These are phyloP conservation scores for Zosterops borbonicus DNA, from an alignment of 2,113 vertebrate genomes.

Conservation along the genomic window DNA sequence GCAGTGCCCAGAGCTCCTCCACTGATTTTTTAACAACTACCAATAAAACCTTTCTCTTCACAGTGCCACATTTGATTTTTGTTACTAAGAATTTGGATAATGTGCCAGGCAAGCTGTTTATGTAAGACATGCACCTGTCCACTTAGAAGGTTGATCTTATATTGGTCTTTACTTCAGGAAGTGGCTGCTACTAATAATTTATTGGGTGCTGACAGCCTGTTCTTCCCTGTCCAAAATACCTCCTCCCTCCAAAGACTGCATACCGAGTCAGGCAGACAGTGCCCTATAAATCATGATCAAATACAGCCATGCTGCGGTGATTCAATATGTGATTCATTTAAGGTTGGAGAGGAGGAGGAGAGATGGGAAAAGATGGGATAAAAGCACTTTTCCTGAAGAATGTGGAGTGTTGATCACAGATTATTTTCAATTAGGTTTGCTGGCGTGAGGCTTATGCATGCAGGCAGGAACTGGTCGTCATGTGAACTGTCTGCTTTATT, in stretches of 20 bases:
- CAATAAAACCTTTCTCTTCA: neutral
- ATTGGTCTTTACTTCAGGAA: conserved; percentile 2
- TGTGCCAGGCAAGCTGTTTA: neutral
- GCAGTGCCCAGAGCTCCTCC: neutral
- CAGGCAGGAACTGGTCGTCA: conserved; percentile 65
- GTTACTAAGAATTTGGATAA: neutral
- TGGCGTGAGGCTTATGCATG: conserved; percentile 12
- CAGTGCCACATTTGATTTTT: neutral
- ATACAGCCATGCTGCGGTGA: conserved; percentile 4
- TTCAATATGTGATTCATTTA: conserved; percentile 60
- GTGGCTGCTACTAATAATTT: conserved; percentile 37
- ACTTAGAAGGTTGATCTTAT: conserved; percentile 1
- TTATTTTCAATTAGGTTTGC: conserved; percentile 64
- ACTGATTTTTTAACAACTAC: neutral
- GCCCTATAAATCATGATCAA: conserved; percentile 59
- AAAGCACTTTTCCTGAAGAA: conserved; percentile 54
- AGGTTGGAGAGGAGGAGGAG: conserved; percentile 12
- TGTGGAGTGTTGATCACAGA: conserved; percentile 52
- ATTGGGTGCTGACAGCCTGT: conserved; percentile 52
- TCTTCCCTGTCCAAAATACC: conserved; percentile 28
- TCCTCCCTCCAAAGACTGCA: neutral
- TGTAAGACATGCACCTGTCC: conserved; percentile 55
- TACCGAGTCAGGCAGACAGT: conserved; percentile 27
- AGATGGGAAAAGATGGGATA: conserved; percentile 54
- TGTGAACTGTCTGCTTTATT: conserved; percentile 59